Percentiles rank a stretch among this genome's conserved stretches.
These are phyloP conservation scores for Glaucopsyche alexis DNA, from an alignment of 2,888 invertebrate species.

Conservation along the genomic window DNA sequence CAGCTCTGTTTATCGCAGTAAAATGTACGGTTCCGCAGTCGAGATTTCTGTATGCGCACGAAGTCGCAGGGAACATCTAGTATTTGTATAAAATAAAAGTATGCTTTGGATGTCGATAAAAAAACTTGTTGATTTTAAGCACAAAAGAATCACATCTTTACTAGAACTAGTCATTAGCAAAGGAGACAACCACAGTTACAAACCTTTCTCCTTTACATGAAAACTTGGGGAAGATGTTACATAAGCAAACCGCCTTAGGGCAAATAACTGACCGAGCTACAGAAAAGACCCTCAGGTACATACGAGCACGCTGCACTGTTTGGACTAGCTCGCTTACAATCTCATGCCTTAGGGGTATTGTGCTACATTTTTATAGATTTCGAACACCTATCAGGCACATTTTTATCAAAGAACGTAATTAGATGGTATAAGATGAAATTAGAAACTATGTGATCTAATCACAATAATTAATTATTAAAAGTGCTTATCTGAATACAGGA, in stretches of 20 bases:
- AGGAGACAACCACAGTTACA: neutral
- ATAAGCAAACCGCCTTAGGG: slow-evolving; percentile 1
- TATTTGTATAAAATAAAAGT: no score
- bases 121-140: neutral
- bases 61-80: no score
- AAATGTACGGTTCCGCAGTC: no score
- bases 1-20: no score
- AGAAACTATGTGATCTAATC: no score
- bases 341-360: neutral
- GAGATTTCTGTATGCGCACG: no score
- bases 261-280: neutral
- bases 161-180: neutral
- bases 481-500: no score
- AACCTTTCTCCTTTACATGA: neutral
- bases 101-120: neutral
- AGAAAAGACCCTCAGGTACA: neutral
- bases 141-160: neutral
- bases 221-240: neutral
- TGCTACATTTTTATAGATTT: neutral
- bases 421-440: no score
- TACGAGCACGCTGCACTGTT: neutral
- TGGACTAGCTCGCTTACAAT: neutral
- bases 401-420: no score
- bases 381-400: neutral
- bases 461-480: no score